Percentiles rank a stretch among this genome's conserved stretches.
Conservation (phyloP, 2,113 vertebrate species). For the Conger conger region DNA sequence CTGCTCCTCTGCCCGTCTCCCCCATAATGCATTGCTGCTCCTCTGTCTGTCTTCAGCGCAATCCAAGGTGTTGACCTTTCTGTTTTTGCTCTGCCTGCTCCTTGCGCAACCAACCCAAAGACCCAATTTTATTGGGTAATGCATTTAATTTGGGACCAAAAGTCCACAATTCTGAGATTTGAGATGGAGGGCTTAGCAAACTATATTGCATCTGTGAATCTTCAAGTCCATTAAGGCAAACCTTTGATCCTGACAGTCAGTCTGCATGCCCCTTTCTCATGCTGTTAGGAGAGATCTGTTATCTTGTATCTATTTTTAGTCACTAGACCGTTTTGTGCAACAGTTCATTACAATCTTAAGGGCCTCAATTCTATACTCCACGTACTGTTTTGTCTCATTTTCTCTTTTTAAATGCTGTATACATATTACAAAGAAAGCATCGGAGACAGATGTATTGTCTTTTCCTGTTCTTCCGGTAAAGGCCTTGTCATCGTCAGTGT, state of each 20-base stretch:
- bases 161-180: neutral
- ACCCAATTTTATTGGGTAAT: neutral
- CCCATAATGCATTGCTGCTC: constrained; percentile 20
- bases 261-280: neutral
- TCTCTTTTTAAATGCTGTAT: too few species aligned
- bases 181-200: neutral
- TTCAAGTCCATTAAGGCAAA: neutral
- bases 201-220: neutral
- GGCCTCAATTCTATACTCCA: too few species aligned
- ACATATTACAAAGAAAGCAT: too few species aligned
- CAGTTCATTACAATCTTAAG: too few species aligned
- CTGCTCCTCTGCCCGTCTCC: neutral
- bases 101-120: neutral
- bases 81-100: neutral
- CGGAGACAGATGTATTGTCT: too few species aligned
- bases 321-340: neutral
- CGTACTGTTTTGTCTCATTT: too few species aligned
- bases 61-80: neutral
- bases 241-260: neutral
- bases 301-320: neutral
- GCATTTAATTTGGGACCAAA: neutral
- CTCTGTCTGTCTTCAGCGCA: neutral
- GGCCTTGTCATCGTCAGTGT: too few species aligned
- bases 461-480: too few species aligned
- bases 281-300: neutral